These are phyloP conservation scores for Mesorhabditis spiculigera DNA, from an alignment of 2,888 invertebrate species.

Conservation along the genomic window DNA sequence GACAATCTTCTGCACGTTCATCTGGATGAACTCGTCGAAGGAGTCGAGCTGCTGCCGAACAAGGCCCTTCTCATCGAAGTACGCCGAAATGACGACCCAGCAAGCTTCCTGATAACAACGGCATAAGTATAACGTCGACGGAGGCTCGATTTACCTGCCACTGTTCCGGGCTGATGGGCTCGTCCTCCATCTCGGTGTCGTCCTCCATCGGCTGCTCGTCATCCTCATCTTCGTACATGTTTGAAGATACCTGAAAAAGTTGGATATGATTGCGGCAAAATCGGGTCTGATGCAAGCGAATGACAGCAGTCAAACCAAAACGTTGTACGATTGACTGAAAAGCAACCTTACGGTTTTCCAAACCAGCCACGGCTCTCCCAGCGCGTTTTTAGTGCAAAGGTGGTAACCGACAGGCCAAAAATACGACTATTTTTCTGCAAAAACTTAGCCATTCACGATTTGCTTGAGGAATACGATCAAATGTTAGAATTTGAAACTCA, in stretches of 20 bases:
- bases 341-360: too few species aligned
- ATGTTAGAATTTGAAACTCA: too few species aligned
- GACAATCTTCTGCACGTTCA: slow-evolving; percentile 98
- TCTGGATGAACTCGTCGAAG: slow-evolving; percentile 98
- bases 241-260: not conserved
- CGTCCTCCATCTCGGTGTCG: slow-evolving; percentile 62
- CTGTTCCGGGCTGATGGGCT: slow-evolving; percentile 92
- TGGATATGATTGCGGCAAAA: too few species aligned
- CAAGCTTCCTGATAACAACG: slow-evolving; percentile 70
- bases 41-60: slow-evolving; percentile 98
- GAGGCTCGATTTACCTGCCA: slow-evolving; percentile 72
- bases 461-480: too few species aligned
- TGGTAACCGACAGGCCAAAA: too few species aligned
- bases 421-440: too few species aligned
- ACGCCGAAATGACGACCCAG: slow-evolving; percentile 99
- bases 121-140: not conserved
- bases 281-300: too few species aligned
- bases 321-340: not conserved
- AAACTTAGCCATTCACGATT: too few species aligned
- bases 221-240: slow-evolving; percentile 37
- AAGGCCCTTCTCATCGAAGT: slow-evolving; percentile 98
- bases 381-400: too few species aligned
- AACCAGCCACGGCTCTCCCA: too few species aligned
- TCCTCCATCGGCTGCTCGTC: slow-evolving; percentile 24
- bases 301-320: not conserved